phyloP scores from a whole-genome alignment of 1,140 invertebrate genomes.

The Coboldia fuscipes region DNA sequence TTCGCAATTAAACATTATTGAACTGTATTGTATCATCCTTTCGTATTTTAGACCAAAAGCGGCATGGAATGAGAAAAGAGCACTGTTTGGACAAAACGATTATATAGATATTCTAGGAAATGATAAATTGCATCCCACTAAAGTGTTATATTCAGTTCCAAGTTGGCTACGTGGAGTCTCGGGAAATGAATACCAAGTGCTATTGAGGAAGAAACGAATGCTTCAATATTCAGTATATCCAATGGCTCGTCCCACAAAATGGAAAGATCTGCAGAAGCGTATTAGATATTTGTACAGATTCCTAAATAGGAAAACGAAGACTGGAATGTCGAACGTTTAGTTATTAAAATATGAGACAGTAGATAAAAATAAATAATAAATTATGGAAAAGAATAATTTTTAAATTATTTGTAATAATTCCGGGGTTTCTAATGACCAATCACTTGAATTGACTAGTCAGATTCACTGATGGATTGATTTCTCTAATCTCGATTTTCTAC shows the following conservation, averaged over 20 bases:
- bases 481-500: too few relatives aligned
- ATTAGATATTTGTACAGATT: conserved; percentile 49
- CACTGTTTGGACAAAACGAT: conserved; percentile 87
- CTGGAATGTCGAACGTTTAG: conserved; percentile 28
- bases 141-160: conserved; percentile 64
- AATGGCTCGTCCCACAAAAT: conserved; percentile 45
- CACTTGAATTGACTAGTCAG: too few relatives aligned
- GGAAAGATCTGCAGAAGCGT: conserved; percentile 47
- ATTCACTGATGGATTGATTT: too few relatives aligned
- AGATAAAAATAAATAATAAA: too few relatives aligned
- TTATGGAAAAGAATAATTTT: too few relatives aligned
- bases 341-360: too few relatives aligned
- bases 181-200: conserved; percentile 64
- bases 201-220: conserved; percentile 54
- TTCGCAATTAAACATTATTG: not conserved
- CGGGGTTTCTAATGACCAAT: too few relatives aligned
- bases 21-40: not conserved
- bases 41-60: conserved; percentile 33
- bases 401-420: too few relatives aligned
- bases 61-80: conserved; percentile 49
- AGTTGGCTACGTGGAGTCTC: conserved; percentile 65
- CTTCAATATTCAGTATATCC: conserved; percentile 31
- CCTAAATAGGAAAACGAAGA: conserved; percentile 60
- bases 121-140: conserved; percentile 56
- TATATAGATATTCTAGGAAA: conserved; percentile 88